Conservation (phyloP, 2,797 vertebrate species). For the Tragopan temminckii region DNA sequence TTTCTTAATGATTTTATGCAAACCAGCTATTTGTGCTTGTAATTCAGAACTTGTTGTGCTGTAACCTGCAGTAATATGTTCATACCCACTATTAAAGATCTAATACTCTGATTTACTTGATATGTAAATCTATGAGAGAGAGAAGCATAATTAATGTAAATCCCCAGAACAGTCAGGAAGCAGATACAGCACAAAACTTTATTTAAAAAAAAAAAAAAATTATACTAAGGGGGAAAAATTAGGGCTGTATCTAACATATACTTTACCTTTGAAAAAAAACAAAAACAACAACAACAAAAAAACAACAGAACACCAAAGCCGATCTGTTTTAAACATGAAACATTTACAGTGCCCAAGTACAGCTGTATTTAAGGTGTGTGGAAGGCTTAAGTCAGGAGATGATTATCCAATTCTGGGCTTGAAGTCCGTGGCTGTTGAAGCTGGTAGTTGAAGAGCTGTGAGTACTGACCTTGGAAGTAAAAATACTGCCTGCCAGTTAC, state of each 20-base stretch:
- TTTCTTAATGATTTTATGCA: neutral
- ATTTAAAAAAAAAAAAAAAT: neutral
- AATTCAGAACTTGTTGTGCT: neutral
- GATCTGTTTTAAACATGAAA: neutral
- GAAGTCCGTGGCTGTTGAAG: neutral
- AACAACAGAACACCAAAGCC: neutral
- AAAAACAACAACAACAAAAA: no score
- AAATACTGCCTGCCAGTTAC: neutral
- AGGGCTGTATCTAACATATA: neutral
- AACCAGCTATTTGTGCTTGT: neutral
- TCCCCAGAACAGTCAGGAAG: neutral
- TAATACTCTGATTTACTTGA: neutral
- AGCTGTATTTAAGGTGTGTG: neutral
- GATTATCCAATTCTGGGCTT: neutral
- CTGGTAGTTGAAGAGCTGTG: neutral
- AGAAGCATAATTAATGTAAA: neutral
- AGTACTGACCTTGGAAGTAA: neutral
- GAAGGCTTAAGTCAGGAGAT: neutral
- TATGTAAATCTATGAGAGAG: neutral
- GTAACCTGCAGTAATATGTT: neutral
- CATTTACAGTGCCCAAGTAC: rapidly evolving
- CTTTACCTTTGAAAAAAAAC: neutral
- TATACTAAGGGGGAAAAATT: neutral
- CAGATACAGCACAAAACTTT: neutral
- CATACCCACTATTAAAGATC: neutral